Conservation (phyloP, 2,113 vertebrate genomes). For the Chaetodon auriga region DNA sequence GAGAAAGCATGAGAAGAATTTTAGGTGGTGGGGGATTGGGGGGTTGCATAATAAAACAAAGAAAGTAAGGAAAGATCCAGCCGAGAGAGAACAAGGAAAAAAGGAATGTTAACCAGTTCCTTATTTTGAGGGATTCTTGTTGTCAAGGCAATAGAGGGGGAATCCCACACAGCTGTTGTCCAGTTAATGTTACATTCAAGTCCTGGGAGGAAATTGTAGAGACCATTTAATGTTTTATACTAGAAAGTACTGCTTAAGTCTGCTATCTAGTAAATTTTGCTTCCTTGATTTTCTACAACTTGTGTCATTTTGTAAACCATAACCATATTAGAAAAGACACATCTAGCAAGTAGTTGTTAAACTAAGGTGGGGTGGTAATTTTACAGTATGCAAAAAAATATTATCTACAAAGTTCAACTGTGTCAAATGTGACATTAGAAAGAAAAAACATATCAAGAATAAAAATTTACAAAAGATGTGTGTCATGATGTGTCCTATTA, state of each 20-base stretch:
- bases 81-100: slow-evolving; percentile 58
- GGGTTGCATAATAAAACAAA: slow-evolving; percentile 2
- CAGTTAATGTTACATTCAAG: slow-evolving; percentile 60
- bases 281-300: neutral
- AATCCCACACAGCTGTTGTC: slow-evolving; percentile 85
- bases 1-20: neutral
- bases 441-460: neutral
- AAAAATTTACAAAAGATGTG: neutral
- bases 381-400: slow-evolving; percentile 4
- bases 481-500: neutral
- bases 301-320: neutral
- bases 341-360: neutral
- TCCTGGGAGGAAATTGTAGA: slow-evolving; percentile 42
- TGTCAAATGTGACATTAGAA: neutral
- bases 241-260: neutral
- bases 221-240: neutral
- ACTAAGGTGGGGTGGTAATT: neutral
- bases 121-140: slow-evolving; percentile 76
- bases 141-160: slow-evolving; percentile 80
- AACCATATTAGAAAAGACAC: neutral
- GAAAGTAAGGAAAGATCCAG: slow-evolving; percentile 58
- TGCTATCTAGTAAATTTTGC: neutral
- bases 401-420: neutral
- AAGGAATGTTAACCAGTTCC: slow-evolving; percentile 65
- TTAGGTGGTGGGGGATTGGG: neutral